phyloP scores from a whole-genome alignment of 2,797 vertebrate species.

The Pitangus sulphuratus region DNA sequence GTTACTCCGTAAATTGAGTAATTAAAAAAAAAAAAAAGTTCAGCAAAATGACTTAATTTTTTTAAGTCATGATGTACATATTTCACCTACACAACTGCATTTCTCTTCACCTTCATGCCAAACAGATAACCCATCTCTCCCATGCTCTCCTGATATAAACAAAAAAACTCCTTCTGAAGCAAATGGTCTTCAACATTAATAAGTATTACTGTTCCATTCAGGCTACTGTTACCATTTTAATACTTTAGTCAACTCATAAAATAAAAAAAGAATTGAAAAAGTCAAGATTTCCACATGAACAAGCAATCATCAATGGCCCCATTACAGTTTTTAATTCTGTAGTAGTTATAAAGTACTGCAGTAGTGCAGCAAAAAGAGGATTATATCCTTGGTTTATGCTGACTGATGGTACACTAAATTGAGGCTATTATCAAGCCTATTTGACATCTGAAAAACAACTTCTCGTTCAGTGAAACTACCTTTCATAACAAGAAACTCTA shows the following conservation, averaged over 20 bases:
- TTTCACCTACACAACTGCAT: not conserved
- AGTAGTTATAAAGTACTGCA: not conserved
- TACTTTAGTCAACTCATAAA: not conserved
- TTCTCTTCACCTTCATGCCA: not conserved
- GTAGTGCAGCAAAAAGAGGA: not conserved
- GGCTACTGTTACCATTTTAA: not conserved
- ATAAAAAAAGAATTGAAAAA: not conserved
- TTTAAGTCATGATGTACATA: not conserved
- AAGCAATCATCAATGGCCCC: not conserved
- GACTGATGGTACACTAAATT: not conserved
- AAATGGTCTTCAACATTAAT: not conserved
- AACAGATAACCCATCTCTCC: not conserved
- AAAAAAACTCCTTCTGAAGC: not conserved
- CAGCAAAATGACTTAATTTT: not conserved
- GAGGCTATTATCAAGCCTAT: not conserved
- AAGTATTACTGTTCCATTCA: not conserved
- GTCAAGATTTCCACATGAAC: not conserved
- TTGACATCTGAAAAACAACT: not conserved
- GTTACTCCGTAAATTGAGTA: not conserved
- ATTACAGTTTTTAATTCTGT: not conserved
- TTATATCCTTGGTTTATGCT: not conserved
- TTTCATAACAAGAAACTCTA: slow-evolving; percentile 27
- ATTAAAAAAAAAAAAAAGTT: not conserved
- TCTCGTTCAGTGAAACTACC: not conserved
- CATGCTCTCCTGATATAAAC: not conserved